phyloP scores from a whole-genome alignment of 2,888 invertebrate genomes.

The Autographa pulchrina region DNA sequence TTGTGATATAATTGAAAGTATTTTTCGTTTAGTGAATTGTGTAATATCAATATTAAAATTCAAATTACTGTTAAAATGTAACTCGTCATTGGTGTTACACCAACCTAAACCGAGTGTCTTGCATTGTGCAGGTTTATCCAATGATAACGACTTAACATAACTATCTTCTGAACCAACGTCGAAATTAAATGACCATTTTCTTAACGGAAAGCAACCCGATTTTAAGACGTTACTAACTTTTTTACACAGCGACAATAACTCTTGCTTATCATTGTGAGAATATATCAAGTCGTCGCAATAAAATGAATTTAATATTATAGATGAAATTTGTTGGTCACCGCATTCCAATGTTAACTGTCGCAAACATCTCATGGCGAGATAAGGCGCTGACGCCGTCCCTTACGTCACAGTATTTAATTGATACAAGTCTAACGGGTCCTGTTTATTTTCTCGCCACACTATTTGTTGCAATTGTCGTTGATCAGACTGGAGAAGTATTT shows the following conservation, averaged over 20 bases:
- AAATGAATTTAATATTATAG: background rate
- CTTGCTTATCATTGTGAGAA: background rate
- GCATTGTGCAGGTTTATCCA: background rate
- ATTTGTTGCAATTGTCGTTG: background rate
- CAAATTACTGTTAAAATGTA: conserved; percentile 10
- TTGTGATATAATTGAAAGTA: conserved; percentile 12
- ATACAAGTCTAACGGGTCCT: background rate
- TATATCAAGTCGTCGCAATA: background rate
- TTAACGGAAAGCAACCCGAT: background rate
- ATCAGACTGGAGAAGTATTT: background rate
- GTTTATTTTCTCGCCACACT: background rate
- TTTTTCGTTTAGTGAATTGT: conserved; percentile 1
- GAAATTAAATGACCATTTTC: conserved; percentile 7
- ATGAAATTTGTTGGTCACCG: background rate
- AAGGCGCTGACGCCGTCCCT: background rate
- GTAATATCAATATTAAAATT: background rate
- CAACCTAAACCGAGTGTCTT: conserved; percentile 11
- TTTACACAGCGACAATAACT: background rate
- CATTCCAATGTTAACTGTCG: background rate
- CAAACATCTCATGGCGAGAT: background rate
- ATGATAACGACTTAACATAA: background rate
- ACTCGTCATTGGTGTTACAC: conserved; percentile 4
- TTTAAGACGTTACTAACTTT: background rate
- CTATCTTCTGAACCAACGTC: background rate
- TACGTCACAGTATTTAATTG: conserved; percentile 5